phyloP scores from a whole-genome alignment of 2,888 invertebrate genomes.

The Agrochola macilenta region DNA sequence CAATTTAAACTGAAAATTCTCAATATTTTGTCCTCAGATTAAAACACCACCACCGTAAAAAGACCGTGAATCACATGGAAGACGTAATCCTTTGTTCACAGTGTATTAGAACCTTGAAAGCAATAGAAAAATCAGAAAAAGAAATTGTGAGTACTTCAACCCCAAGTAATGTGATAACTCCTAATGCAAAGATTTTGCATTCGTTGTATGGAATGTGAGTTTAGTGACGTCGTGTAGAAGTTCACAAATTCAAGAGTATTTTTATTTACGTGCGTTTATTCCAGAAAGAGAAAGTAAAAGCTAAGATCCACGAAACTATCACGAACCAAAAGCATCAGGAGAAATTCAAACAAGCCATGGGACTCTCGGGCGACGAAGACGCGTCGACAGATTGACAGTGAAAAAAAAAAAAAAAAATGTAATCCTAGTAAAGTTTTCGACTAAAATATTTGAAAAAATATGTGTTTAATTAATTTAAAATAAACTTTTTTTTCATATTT shows the following conservation, averaged over 20 bases:
- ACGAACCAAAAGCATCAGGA: slow-evolving; percentile 81
- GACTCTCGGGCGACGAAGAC: slow-evolving; percentile 85
- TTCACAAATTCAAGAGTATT: slow-evolving; percentile 43
- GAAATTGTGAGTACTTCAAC: slow-evolving; percentile 80
- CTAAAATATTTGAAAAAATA: slow-evolving; percentile 64
- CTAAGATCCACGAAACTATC: slow-evolving; percentile 76
- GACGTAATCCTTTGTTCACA: slow-evolving; percentile 85
- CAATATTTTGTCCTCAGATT: slow-evolving; percentile 72
- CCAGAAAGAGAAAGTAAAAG: slow-evolving; percentile 86
- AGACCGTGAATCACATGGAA: slow-evolving; percentile 87
- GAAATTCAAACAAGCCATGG: slow-evolving; percentile 87
- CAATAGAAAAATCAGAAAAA: slow-evolving; percentile 86
- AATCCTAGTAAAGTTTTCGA: slow-evolving; percentile 69
- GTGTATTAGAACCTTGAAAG: slow-evolving; percentile 82
- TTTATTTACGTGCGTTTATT: slow-evolving; percentile 64
- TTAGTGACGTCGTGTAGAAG: slow-evolving; percentile 27
- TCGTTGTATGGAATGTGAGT: slow-evolving; percentile 55
- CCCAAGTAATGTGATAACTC: slow-evolving; percentile 22
- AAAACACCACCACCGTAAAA: slow-evolving; percentile 87
- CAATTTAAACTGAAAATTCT: slow-evolving; percentile 7
- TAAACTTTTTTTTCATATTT: slow-evolving; percentile 63
- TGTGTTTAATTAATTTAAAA: slow-evolving; percentile 63
- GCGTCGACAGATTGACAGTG: slow-evolving; percentile 82
- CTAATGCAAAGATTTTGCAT: slow-evolving; percentile 42
- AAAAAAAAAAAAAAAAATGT: slow-evolving; percentile 64